These are phyloP conservation scores for Mungos mungo DNA, from an alignment of 2,113 vertebrate genomes.

Conservation along the genomic window DNA sequence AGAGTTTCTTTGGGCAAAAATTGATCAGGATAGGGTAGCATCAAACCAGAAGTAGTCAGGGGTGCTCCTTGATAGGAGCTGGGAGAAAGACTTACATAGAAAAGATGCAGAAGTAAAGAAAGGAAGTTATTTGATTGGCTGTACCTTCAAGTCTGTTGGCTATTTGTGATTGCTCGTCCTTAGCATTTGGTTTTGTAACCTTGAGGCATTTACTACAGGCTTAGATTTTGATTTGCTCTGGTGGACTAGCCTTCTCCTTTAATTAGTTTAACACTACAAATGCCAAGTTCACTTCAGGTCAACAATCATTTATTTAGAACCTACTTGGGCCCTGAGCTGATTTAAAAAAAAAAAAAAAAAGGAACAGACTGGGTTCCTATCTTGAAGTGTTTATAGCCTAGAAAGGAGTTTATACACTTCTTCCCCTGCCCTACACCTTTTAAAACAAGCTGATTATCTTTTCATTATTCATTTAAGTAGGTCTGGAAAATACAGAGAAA, in stretches of 20 bases:
- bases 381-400: background rate
- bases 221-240: background rate
- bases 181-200: constrained; percentile 16
- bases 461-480: background rate
- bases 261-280: background rate
- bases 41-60: background rate
- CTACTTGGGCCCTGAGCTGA: background rate
- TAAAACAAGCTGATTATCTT: constrained; percentile 33
- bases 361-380: background rate
- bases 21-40: background rate
- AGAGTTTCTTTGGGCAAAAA: background rate
- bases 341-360: background rate
- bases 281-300: background rate
- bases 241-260: background rate
- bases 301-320: background rate
- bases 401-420: background rate
- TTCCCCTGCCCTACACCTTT: background rate
- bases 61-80: background rate
- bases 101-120: background rate
- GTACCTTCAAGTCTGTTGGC: background rate
- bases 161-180: background rate
- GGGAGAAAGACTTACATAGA: background rate
- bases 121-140: background rate
- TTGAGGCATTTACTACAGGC: background rate
- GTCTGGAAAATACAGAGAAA: constrained; percentile 36